Evolutionary conservation across 2,797 vertebrate genomes (phyloP).

Genomic region (Crax fasciolata): DNA sequence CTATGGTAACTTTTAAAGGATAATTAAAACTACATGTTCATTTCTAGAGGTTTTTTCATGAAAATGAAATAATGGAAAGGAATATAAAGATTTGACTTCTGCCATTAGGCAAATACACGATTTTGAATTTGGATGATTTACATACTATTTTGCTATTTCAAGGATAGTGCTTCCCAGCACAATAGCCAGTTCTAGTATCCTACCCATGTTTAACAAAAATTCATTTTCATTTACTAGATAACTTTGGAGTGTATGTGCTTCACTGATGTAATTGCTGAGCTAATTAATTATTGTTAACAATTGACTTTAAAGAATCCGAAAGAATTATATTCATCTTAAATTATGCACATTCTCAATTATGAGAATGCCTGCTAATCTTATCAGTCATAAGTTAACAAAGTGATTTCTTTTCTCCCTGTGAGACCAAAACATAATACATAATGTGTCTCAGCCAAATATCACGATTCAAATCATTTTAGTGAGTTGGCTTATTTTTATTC

Average conservation of each 20-base stretch:
- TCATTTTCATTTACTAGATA: background rate
- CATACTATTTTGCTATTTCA: background rate
- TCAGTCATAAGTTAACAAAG: background rate
- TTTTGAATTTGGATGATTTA: background rate
- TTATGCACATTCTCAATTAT: background rate
- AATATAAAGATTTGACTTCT: background rate
- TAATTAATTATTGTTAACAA: background rate
- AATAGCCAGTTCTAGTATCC: background rate
- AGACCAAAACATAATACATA: background rate
- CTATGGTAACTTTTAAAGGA: background rate
- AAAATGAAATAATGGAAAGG: background rate
- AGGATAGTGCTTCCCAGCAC: background rate
- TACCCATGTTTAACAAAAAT: background rate
- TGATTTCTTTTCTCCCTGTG: background rate
- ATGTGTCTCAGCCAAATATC: background rate
- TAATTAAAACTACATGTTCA: background rate
- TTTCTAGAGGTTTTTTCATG: background rate
- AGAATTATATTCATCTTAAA: background rate
- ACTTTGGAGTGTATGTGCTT: background rate
- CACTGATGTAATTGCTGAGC: background rate
- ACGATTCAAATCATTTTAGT: background rate
- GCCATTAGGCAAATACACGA: background rate
- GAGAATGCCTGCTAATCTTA: background rate
- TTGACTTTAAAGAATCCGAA: background rate
- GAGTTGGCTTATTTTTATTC: background rate